Evolutionary conservation across 1,140 invertebrate genomes (phyloP).

Genomic region (Heliconius himera): DNA sequence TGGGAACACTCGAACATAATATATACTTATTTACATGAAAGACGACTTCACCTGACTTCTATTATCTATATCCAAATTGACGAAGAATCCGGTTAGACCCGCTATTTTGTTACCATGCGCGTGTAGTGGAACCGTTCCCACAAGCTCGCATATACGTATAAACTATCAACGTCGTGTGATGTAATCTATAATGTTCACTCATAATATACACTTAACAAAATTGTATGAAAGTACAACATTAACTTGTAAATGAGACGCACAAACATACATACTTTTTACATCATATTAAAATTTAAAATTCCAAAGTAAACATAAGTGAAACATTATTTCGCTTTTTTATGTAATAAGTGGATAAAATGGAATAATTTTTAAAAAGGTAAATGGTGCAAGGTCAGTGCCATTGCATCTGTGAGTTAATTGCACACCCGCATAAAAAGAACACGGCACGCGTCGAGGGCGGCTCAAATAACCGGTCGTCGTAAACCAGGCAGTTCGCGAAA

Average conservation of each 20-base stretch:
- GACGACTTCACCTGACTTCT: conserved; percentile 36
- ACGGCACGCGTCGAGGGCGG: conserved; percentile 53
- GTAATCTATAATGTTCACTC: conserved; percentile 38
- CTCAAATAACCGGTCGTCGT: conserved; percentile 61
- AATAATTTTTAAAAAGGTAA: conserved; percentile 37
- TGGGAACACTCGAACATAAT: background rate
- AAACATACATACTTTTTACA: too few relatives aligned
- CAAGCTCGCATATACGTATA: conserved; percentile 45
- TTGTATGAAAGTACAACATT: background rate
- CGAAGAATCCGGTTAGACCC: conserved; percentile 60
- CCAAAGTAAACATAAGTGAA: background rate
- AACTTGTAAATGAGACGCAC: background rate
- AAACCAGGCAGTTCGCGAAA: conserved; percentile 60
- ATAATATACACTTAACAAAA: background rate
- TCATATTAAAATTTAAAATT: background rate
- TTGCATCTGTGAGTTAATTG: conserved; percentile 53
- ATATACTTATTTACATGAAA: conserved; percentile 51
- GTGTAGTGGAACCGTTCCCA: conserved; percentile 44
- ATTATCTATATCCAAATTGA: conserved; percentile 45
- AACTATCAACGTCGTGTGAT: conserved; percentile 53
- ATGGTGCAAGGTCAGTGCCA: conserved; percentile 54
- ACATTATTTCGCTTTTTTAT: background rate
- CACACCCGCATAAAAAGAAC: conserved; percentile 44
- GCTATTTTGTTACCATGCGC: conserved; percentile 62
- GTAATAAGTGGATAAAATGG: background rate